These are phyloP conservation scores for Seriola quinqueradiata DNA, from an alignment of 2,113 vertebrate species.

Conservation along the genomic window DNA sequence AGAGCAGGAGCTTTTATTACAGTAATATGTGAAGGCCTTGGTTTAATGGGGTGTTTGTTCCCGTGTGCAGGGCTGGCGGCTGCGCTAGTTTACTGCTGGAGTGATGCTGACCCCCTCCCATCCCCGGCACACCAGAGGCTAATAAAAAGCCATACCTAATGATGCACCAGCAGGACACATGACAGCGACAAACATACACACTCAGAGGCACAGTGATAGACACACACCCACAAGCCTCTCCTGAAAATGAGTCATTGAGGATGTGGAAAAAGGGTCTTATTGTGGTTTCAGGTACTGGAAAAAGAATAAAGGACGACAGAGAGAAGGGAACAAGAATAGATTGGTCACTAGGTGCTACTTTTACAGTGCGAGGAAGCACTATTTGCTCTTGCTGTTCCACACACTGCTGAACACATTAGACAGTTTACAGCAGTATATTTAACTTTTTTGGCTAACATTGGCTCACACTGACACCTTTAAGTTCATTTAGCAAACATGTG, in stretches of 20 bases:
- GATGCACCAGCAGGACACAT: slow-evolving; percentile 57
- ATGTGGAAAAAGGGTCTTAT: background rate
- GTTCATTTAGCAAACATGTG: background rate
- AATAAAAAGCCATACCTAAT: slow-evolving; percentile 76
- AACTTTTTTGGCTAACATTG: background rate
- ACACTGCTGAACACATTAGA: background rate
- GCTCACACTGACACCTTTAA: too few relatives aligned
- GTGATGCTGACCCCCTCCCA: slow-evolving; percentile 41
- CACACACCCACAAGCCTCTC: slow-evolving; percentile 4
- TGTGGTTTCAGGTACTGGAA: background rate
- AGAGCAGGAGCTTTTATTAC: slow-evolving; percentile 78
- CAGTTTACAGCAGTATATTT: background rate
- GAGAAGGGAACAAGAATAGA: background rate
- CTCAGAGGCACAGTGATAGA: slow-evolving; percentile 15
- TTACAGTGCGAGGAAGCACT: background rate
- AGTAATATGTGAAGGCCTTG: slow-evolving; percentile 77
- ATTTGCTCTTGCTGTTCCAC: background rate
- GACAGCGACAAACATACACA: slow-evolving; percentile 46
- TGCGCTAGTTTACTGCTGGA: slow-evolving; percentile 56
- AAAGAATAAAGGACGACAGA: background rate
- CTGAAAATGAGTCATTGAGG: slow-evolving; percentile 11
- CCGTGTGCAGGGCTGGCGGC: slow-evolving; percentile 62
- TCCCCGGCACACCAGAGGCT: slow-evolving; percentile 58
- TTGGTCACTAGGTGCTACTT: background rate
- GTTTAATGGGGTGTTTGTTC: slow-evolving; percentile 83